Base-by-base conservation (phyloP, 2,888 invertebrate genomes). In the Synanthedon formicaeformis region DNA sequence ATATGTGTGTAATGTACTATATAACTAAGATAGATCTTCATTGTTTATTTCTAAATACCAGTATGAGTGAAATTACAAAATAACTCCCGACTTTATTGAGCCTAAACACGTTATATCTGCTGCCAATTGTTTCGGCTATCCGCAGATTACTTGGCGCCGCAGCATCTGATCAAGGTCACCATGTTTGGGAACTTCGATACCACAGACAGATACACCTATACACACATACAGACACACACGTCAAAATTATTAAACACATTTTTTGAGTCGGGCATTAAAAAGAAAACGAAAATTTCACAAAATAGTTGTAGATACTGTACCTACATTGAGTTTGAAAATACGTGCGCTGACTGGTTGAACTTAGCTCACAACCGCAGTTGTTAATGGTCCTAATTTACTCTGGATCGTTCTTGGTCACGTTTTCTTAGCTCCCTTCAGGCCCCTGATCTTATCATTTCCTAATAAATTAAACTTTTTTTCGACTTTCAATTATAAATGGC, bases 381-480 rank as follows among this genome's bases (percentile, higher is more conserved):
- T 73, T 74, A 69, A 72, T 69, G 67, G 66, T 65, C 64, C 69
- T 75, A 73, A 74, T 75, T 75, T 74, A 71, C 69, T 66, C 59
- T 53, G 61, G 58, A 73, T 72, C 70, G 73, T 74, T 73, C 69
- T 66, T 62, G 60, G 60, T 62, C 62, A 62, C 64, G 65, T 66
- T 66, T 58, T 58, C 58, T 55, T 57, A 57, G 58, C 56, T 52
- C 8, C 49, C 45, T 13, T 45, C 45, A 14, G 11, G 3, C n/a
- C 45, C 13, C 45, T 45, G 45, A 45, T 45, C 45, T n/a, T 45
- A 45, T 12, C 6, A 14, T 45, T 45, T 14, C 8, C 45, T 45
- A 45, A 45, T 45, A 45, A 45, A n/a, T n/a, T 13, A 45, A 45
- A 6, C 13, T 45, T 45, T 23, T 45, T 45, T 45, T 45, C n/a